Conservation (phyloP, 2,797 vertebrate genomes). For the Enteromius treurensis region DNA sequence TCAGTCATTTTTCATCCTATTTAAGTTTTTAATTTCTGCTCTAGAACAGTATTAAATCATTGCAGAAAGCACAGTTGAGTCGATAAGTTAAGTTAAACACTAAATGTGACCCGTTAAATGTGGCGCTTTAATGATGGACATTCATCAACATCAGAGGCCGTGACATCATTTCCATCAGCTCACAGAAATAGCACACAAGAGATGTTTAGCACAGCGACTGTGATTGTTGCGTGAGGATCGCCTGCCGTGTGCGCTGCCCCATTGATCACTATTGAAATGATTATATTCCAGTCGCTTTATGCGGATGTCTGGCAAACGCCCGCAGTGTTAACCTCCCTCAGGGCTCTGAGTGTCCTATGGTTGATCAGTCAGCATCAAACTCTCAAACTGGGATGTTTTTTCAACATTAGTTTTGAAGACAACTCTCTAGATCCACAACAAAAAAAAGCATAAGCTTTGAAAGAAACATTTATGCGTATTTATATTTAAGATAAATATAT, state of each 20-base stretch:
- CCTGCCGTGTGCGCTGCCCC: conserved; percentile 41
- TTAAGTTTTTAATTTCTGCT: conserved; percentile 4
- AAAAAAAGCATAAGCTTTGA: background rate
- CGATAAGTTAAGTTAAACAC: conserved; percentile 2
- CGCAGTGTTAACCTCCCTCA: conserved; percentile 31
- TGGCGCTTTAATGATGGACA: conserved; percentile 41
- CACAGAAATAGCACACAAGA: conserved; percentile 48
- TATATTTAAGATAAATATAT: background rate
- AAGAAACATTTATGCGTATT: background rate
- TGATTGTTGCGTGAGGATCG: conserved; percentile 28
- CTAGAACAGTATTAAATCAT: background rate
- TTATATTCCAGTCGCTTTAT: conserved; percentile 32
- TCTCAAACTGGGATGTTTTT: conserved; percentile 31
- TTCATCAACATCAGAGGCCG: conserved; percentile 49
- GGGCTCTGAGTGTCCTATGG: conserved; percentile 27
- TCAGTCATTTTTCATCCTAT: conserved; percentile 13
- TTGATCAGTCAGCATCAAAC: conserved; percentile 31
- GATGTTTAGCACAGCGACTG: conserved; percentile 42
- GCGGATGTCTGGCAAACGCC: conserved; percentile 32
- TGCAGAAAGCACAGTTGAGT: background rate
- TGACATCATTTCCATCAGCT: conserved; percentile 35
- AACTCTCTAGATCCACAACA: background rate
- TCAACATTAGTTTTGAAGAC: conserved; percentile 11
- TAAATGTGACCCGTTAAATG: conserved; percentile 36
- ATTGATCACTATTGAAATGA: conserved; percentile 48